These are phyloP conservation scores for Pissodes strobi DNA, from an alignment of 1,140 invertebrate genomes.

Conservation along the genomic window DNA sequence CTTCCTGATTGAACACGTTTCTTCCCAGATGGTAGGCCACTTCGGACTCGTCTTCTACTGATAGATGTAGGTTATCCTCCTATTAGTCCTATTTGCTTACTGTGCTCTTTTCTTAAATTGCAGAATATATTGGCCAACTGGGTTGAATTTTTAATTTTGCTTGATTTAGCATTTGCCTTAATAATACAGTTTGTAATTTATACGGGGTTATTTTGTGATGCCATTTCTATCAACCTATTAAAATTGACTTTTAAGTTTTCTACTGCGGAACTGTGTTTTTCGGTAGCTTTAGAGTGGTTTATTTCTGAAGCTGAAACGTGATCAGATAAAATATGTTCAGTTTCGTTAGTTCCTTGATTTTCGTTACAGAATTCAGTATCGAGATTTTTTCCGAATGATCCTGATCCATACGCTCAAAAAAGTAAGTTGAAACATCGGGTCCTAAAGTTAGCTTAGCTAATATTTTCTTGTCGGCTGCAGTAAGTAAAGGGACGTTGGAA, in stretches of 20 bases:
- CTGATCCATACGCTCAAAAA: not conserved
- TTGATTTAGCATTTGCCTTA: not conserved
- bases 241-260: not conserved
- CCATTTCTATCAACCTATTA: slow-evolving; percentile 1
- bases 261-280: slow-evolving; percentile 2
- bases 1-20: no score
- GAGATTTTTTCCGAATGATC: not conserved
- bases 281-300: not conserved
- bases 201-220: not conserved
- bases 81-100: not conserved
- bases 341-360: slow-evolving; percentile 2
- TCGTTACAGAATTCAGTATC: slow-evolving; percentile 1
- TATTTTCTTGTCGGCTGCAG: slow-evolving; percentile 6
- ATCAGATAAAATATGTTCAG: slow-evolving; percentile 4
- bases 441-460: slow-evolving; percentile 8
- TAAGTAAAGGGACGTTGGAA: slow-evolving; percentile 2
- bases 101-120: not conserved
- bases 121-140: not conserved
- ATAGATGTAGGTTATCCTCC: slow-evolving; percentile 5
- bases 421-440: not conserved
- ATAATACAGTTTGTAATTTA: slow-evolving; percentile 1
- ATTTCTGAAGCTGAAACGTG: slow-evolving; percentile 1
- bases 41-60: slow-evolving; percentile 1
- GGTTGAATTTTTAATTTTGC: not conserved
- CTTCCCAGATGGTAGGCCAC: slow-evolving; percentile 2